Evolutionary conservation across 2,888 invertebrate genomes (phyloP).

Genomic region (Troglohyphantes excavatus): DNA sequence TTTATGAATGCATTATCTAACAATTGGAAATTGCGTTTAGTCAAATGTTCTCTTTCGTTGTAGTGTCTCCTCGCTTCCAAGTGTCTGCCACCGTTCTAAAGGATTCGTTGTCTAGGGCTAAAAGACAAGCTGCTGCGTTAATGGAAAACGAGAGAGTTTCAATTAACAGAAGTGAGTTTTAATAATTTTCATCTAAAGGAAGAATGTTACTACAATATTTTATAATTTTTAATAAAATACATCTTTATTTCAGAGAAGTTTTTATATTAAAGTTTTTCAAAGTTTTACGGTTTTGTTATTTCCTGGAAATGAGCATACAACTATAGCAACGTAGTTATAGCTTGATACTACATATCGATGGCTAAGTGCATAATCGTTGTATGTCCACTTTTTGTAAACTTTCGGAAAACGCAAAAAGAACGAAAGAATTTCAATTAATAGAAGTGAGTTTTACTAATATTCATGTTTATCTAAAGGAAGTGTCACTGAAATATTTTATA

Average conservation of each 20-base stretch:
- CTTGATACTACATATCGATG: too few relatives aligned
- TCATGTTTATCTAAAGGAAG: neutral
- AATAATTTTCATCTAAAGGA: neutral
- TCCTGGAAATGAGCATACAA: too few relatives aligned
- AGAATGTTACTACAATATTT: neutral
- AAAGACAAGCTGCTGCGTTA: slow-evolving; percentile 82
- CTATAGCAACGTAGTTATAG: too few relatives aligned
- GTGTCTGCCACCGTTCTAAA: slow-evolving; percentile 67
- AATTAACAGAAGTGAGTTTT: slow-evolving; percentile 55
- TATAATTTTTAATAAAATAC: neutral
- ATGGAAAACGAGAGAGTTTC: slow-evolving; percentile 69
- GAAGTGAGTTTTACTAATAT: slow-evolving; percentile 43
- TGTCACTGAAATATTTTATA: neutral
- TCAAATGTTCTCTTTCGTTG: too few relatives aligned
- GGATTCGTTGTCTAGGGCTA: slow-evolving; percentile 79
- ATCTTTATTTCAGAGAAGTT: too few relatives aligned
- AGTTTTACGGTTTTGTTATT: too few relatives aligned
- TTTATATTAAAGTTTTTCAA: too few relatives aligned
- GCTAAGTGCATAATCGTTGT: too few relatives aligned
- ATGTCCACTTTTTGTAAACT: too few relatives aligned
- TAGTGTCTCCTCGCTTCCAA: slow-evolving; percentile 75
- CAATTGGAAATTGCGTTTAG: too few relatives aligned
- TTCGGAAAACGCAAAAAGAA: too few relatives aligned
- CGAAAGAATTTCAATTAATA: slow-evolving; percentile 68
- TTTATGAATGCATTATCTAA: too few relatives aligned